phyloP scores from a whole-genome alignment of 35 echinoderm and acorn worm genomes.

The Acanthaster planci region DNA sequence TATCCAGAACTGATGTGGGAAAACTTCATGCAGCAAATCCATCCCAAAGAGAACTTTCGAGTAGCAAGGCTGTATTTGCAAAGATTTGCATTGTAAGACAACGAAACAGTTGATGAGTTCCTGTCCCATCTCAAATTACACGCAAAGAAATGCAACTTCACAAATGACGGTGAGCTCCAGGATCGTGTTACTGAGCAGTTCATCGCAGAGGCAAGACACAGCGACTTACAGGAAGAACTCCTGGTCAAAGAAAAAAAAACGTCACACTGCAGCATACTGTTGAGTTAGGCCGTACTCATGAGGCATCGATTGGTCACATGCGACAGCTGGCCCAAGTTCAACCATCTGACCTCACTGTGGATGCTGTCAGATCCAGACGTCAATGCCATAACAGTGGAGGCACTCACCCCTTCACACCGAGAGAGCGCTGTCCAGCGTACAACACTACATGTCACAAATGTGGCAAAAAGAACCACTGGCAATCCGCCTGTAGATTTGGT shows the following conservation, averaged over 20 bases:
- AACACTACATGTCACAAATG: no score
- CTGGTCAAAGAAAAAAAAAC: slow-evolving; percentile 30
- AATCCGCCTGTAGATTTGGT: background rate
- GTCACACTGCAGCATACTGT: background rate
- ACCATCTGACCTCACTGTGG: background rate
- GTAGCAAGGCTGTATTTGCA: slow-evolving; percentile 10
- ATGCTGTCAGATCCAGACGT: no score
- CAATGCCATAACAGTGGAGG: background rate
- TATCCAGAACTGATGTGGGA: slow-evolving; percentile 1
- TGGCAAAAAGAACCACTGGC: slow-evolving; percentile 15
- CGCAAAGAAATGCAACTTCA: slow-evolving; percentile 4
- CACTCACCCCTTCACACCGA: no score
- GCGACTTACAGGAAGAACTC: slow-evolving; percentile 47
- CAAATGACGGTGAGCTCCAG: background rate
- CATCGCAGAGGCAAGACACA: slow-evolving; percentile 6
- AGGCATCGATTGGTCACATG: background rate
- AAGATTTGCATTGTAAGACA: background rate
- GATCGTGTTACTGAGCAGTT: slow-evolving; percentile 36
- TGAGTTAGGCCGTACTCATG: background rate
- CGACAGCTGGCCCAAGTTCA: background rate
- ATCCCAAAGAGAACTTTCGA: slow-evolving; percentile 39
- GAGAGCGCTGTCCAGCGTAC: no score
- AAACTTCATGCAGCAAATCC: background rate
- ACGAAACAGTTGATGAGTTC: slow-evolving; percentile 18
- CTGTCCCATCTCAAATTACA: background rate